phyloP scores from a whole-genome alignment of 2,888 invertebrate species.

The Epistrophella euchroma region DNA sequence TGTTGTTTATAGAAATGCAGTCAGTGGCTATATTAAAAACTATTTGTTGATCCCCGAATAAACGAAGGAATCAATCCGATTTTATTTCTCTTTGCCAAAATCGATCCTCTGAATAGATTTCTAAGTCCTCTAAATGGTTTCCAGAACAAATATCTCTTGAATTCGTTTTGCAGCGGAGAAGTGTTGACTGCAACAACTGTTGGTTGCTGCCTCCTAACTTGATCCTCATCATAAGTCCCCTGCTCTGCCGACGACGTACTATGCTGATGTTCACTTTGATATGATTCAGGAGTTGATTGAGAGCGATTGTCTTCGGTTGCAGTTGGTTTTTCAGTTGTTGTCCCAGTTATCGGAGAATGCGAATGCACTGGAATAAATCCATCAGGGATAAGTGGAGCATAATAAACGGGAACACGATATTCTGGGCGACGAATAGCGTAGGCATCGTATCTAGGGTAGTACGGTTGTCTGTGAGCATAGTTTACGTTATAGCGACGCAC shows the following conservation, averaged over 20 bases:
- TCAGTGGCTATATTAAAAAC: not conserved
- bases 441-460: conserved; percentile 46
- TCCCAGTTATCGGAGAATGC: not conserved
- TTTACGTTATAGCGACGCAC: conserved; percentile 57
- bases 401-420: conserved; percentile 61
- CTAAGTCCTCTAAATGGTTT: conserved; percentile 43
- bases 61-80: conserved; percentile 59
- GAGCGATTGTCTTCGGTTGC: conserved; percentile 26
- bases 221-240: conserved; percentile 27
- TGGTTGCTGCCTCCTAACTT: conserved; percentile 32
- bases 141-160: conserved; percentile 11
- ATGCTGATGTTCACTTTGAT: conserved; percentile 15
- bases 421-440: conserved; percentile 43
- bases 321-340: conserved; percentile 18
- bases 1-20: not conserved
- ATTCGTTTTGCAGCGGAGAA: conserved; percentile 17
- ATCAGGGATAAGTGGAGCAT: conserved; percentile 47
- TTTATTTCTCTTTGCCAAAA: conserved; percentile 52
- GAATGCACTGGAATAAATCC: conserved; percentile 51
- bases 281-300: conserved; percentile 10
- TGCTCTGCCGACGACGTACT: conserved; percentile 6
- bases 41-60: conserved; percentile 51
- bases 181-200: conserved; percentile 1
- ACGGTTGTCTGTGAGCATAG: conserved; percentile 58
- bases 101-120: conserved; percentile 60